phyloP scores from a whole-genome alignment of 2,113 vertebrate genomes.

The Garra rufa region DNA sequence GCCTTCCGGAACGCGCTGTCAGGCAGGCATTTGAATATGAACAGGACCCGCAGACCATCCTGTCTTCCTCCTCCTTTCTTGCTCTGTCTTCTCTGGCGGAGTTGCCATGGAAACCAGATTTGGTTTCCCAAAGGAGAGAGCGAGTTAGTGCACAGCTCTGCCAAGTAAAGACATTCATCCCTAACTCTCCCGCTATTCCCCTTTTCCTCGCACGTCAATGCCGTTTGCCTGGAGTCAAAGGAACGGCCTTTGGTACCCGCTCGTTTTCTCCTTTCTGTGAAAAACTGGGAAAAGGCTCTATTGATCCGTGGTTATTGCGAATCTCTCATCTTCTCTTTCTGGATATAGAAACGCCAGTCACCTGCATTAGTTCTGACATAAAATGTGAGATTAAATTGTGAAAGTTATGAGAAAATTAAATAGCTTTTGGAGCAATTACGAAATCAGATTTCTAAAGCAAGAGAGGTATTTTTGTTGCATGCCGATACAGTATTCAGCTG shows the following conservation, averaged over 20 bases:
- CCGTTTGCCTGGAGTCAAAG: conserved; percentile 37
- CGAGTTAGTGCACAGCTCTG: conserved; percentile 50
- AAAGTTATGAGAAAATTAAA: conserved; percentile 53
- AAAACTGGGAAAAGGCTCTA: conserved; percentile 32
- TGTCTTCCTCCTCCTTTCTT: conserved; percentile 38
- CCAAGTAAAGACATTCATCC: conserved; percentile 53
- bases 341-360: conserved; percentile 48
- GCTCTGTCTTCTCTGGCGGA: conserved; percentile 47
- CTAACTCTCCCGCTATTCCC: conserved; percentile 17
- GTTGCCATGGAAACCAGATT: conserved; percentile 65
- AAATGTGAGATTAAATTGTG: conserved; percentile 28
- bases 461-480: conserved; percentile 47
- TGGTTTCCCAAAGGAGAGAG: conserved; percentile 57
- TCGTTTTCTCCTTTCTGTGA: conserved; percentile 25
- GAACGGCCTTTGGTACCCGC: conserved; percentile 20
- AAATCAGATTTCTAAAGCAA: conserved; percentile 57
- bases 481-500: conserved; percentile 44
- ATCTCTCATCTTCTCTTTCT: conserved; percentile 32
- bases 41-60: conserved; percentile 34
- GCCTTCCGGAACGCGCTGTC: conserved; percentile 39
- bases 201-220: conserved; percentile 29
- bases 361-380: conserved; percentile 54
- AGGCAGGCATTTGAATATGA: conserved; percentile 58
- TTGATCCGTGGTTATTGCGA: conserved; percentile 47
- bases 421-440: conserved; percentile 48